A percentile compares a stretch with the other conserved stretches of the same genome.
phyloP scores from a whole-genome alignment of 2,888 invertebrate species.

The Holacanthella duospinosa region DNA sequence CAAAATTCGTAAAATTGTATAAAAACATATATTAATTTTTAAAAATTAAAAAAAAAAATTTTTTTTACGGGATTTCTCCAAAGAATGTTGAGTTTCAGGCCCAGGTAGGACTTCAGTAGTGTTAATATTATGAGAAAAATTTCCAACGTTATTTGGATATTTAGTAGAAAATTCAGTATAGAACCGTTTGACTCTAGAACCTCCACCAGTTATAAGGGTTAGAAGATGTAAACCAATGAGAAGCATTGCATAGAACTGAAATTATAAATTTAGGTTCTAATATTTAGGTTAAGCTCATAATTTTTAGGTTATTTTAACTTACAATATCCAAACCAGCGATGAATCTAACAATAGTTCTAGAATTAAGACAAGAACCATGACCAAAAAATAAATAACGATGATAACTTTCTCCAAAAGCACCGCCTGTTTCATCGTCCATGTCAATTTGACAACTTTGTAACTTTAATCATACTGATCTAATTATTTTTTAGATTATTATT shows the following conservation, averaged over 20 bases:
- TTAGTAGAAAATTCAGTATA: neutral
- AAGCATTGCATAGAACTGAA: neutral
- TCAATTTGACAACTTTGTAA: too few species aligned
- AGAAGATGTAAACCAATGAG: neutral
- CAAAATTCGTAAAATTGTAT: neutral
- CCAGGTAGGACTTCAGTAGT: too few species aligned
- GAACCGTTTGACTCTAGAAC: neutral
- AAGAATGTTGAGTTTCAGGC: too few species aligned
- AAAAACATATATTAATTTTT: too few species aligned
- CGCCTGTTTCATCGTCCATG: too few species aligned
- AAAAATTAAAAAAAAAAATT: too few species aligned
- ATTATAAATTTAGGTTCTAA: neutral
- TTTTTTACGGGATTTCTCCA: too few species aligned
- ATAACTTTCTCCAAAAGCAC: too few species aligned
- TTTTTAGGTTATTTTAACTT: neutral
- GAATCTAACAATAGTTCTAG: neutral
- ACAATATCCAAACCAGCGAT: neutral
- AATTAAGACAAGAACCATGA: neutral
- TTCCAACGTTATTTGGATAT: neutral
- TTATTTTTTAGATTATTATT: neutral
- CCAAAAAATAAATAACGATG: neutral
- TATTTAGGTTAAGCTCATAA: neutral
- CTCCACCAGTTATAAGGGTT: neutral
- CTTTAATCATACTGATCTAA: neutral
- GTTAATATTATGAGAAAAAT: neutral